These are phyloP conservation scores for Chaetops frenatus DNA, from an alignment of 2,113 vertebrate species.

Conservation along the genomic window DNA sequence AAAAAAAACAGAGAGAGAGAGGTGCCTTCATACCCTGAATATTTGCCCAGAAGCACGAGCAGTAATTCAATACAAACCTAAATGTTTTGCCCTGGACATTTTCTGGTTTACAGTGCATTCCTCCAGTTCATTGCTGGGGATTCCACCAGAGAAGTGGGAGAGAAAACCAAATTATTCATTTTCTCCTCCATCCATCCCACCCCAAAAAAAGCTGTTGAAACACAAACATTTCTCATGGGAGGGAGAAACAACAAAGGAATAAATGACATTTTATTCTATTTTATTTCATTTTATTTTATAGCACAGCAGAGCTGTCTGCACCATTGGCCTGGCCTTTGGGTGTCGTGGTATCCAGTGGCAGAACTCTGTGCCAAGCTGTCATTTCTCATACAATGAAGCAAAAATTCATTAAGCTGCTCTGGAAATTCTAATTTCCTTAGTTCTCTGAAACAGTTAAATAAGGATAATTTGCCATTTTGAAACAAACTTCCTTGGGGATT, in stretches of 20 bases:
- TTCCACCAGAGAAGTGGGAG: not conserved
- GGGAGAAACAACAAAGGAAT: not conserved
- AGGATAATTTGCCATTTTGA: not conserved
- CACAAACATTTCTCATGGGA: not conserved
- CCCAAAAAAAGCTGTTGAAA: not conserved
- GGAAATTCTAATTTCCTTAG: not conserved
- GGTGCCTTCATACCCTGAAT: not conserved
- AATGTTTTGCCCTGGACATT: not conserved
- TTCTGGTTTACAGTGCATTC: not conserved
- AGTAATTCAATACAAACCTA: not conserved
- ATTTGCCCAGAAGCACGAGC: not conserved
- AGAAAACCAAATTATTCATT: not conserved
- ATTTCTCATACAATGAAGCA: not conserved
- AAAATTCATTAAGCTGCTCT: not conserved
- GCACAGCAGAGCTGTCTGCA: not conserved
- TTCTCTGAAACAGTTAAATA: not conserved
- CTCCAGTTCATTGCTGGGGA: not conserved
- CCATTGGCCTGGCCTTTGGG: not conserved
- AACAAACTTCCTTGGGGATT: not conserved
- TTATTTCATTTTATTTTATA: not conserved
- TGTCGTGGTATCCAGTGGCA: accelerated
- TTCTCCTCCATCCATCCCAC: not conserved
- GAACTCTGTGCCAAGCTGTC: not conserved
- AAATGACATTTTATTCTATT: not conserved
- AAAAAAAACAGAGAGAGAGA: too few relatives aligned